Conservation (phyloP, 2,888 invertebrate species). For the Ptychoptera contaminata region DNA sequence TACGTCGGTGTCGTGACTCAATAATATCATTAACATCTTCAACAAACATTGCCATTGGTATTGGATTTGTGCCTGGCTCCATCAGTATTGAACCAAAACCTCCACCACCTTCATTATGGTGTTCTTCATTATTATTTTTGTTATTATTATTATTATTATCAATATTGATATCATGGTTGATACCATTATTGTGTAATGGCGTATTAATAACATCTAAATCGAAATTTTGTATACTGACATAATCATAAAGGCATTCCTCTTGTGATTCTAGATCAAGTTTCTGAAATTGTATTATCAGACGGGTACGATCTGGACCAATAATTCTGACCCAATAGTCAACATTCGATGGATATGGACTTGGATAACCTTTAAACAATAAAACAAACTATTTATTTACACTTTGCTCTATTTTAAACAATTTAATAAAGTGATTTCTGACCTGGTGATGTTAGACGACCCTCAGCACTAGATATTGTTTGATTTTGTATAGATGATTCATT, state of each 20-base stretch:
- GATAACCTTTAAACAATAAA: constrained; percentile 33
- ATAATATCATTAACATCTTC: constrained; percentile 10
- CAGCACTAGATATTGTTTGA: constrained; percentile 44
- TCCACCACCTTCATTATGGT: background rate
- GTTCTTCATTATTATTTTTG: background rate
- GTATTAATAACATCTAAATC: constrained; percentile 12
- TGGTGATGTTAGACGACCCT: constrained; percentile 51
- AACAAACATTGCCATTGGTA: constrained; percentile 20
- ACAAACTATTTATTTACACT: background rate
- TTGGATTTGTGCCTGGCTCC: constrained; percentile 19
- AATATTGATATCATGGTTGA: no score
- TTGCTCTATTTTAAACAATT: background rate
- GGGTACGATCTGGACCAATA: constrained; percentile 44
- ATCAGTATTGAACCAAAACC: constrained; percentile 17
- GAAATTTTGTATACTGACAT: constrained; percentile 42
- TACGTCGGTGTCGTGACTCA: no score
- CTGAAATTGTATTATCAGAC: constrained; percentile 52
- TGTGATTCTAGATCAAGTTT: constrained; percentile 58
- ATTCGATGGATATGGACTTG: constrained; percentile 53
- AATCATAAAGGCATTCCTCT: constrained; percentile 65
- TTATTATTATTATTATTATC: background rate
- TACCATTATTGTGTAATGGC: background rate
- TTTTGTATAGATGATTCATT: constrained; percentile 39
- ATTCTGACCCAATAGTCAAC: constrained; percentile 54
- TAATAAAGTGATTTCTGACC: constrained; percentile 17